Evolutionary conservation across 2,888 invertebrate species (phyloP).

Genomic region (Hypomecis punctinalis): DNA sequence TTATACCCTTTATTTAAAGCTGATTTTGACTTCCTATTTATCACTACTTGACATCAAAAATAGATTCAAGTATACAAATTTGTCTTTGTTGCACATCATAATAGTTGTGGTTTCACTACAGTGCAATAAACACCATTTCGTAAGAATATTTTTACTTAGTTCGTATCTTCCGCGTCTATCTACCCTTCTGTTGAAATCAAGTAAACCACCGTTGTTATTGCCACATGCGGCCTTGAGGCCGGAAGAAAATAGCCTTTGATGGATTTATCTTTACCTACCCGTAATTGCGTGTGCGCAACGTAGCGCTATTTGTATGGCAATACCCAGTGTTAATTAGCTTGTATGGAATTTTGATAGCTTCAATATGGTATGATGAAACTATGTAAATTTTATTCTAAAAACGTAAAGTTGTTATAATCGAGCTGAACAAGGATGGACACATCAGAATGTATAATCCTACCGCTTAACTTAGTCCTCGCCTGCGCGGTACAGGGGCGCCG

Average conservation of each 20-base stretch:
- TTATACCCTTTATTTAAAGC: too few relatives aligned
- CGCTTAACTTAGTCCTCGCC: too few relatives aligned
- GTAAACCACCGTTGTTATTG: constrained; percentile 31
- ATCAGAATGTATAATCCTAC: too few relatives aligned
- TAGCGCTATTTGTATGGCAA: constrained; percentile 33
- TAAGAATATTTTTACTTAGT: background rate
- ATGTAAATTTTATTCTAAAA: background rate
- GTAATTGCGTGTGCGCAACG: constrained; percentile 40
- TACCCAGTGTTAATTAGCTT: constrained; percentile 21
- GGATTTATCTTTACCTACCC: constrained; percentile 36
- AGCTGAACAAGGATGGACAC: too few relatives aligned
- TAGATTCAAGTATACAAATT: too few relatives aligned
- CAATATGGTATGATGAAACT: constrained; percentile 11
- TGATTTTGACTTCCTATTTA: too few relatives aligned
- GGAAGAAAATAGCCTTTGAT: constrained; percentile 35
- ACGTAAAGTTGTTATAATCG: background rate
- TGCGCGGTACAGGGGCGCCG: too few relatives aligned
- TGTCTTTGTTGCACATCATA: background rate
- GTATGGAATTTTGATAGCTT: constrained; percentile 14
- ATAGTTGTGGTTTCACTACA: too few relatives aligned
- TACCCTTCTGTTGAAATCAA: constrained; percentile 39
- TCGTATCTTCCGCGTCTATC: constrained; percentile 16
- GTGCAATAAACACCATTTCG: background rate
- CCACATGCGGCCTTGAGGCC: constrained; percentile 36
- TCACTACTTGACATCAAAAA: too few relatives aligned